phyloP scores from a whole-genome alignment of 2,797 vertebrate genomes.

The Pseudomugil tenellus region DNA sequence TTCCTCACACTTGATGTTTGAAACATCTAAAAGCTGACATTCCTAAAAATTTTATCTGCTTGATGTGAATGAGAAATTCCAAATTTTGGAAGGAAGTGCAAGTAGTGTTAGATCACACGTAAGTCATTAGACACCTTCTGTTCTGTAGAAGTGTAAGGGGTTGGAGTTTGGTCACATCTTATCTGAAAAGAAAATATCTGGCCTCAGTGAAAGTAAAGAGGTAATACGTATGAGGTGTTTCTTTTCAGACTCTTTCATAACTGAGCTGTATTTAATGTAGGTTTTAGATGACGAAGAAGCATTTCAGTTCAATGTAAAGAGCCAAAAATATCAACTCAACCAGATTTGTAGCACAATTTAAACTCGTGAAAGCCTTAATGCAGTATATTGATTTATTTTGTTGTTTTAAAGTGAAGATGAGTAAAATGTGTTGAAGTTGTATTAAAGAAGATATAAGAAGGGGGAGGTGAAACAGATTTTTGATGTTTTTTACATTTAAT shows the following conservation, averaged over 20 bases:
- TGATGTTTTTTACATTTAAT: slow-evolving; percentile 38
- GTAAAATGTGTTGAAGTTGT: neutral
- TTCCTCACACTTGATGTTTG: slow-evolving; percentile 4
- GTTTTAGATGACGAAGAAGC: neutral
- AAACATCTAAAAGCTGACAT: slow-evolving; percentile 14
- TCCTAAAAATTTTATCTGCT: slow-evolving; percentile 22
- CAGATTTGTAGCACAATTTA: slow-evolving; percentile 19
- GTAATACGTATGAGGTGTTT: slow-evolving; percentile 15
- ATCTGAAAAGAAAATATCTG: slow-evolving; percentile 14
- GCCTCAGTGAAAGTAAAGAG: slow-evolving; percentile 1
- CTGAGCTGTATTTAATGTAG: neutral
- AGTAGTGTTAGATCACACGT: slow-evolving; percentile 12
- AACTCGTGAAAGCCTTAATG: slow-evolving; percentile 44
- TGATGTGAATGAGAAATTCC: slow-evolving; percentile 28
- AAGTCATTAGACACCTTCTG: slow-evolving; percentile 10
- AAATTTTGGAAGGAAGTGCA: slow-evolving; percentile 34
- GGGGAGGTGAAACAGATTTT: slow-evolving; percentile 27
- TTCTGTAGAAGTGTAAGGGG: neutral
- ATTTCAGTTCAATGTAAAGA: neutral
- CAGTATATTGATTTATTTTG: slow-evolving; percentile 2
- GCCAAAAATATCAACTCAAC: slow-evolving; percentile 3
- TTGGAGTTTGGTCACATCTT: neutral
- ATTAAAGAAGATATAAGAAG: slow-evolving; percentile 23
- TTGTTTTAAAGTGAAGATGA: neutral
- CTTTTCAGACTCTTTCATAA: neutral